A percentile compares a stretch with the other conserved stretches of the same genome.
phyloP scores from a whole-genome alignment of 2,113 vertebrate species.

The Montifringilla adamsi region DNA sequence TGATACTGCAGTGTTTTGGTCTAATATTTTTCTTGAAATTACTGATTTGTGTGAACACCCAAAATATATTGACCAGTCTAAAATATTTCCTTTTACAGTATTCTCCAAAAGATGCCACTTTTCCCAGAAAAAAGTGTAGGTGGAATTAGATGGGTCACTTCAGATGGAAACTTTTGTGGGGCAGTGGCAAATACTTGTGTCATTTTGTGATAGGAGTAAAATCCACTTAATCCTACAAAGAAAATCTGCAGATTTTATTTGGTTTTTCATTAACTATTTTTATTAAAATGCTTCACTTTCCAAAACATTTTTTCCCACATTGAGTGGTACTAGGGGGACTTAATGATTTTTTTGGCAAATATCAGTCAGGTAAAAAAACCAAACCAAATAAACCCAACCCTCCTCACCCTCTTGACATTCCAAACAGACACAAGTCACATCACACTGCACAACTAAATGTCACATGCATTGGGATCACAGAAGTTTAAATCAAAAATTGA shows the following conservation, averaged over 20 bases:
- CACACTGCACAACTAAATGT: neutral
- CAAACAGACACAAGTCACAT: neutral
- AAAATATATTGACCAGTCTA: neutral
- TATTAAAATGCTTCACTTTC: neutral
- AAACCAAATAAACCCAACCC: neutral
- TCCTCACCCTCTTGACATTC: neutral
- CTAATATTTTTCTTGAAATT: neutral
- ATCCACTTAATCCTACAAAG: neutral
- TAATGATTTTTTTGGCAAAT: neutral
- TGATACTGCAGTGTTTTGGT: neutral
- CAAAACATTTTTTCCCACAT: neutral
- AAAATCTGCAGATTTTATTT: neutral
- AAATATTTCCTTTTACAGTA: neutral
- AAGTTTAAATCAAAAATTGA: neutral
- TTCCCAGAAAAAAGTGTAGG: neutral
- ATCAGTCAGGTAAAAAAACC: neutral
- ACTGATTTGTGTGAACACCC: neutral
- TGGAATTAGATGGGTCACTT: neutral
- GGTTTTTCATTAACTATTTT: neutral
- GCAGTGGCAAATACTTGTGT: neutral
- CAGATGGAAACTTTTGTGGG: neutral
- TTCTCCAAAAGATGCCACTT: neutral
- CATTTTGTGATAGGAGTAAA: neutral
- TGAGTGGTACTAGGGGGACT: neutral
- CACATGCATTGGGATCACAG: neutral